Conservation (phyloP, 1,140 invertebrate genomes). For the Bombus pyrosoma region DNA sequence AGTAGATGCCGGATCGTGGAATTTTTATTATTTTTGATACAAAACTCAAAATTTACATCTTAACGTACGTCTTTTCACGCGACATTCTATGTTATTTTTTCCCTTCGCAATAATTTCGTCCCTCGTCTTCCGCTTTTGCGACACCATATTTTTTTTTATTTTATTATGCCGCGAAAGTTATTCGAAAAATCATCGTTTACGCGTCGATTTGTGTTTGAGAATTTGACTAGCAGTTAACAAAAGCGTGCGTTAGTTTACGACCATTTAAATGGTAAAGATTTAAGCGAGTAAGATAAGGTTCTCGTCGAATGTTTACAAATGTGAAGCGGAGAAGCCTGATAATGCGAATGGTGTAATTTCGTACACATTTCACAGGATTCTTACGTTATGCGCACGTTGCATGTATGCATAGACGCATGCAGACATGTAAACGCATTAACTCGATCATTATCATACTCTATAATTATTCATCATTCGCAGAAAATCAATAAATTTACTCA, state of each 20-base stretch:
- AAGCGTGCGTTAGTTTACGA: neutral
- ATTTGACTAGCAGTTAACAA: neutral
- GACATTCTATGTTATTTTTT: neutral
- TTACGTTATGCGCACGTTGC: constrained; percentile 29
- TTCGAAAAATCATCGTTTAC: neutral
- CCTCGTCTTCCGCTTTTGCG: too few relatives aligned
- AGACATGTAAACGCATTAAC: neutral
- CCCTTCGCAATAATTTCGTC: neutral
- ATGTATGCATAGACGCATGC: neutral
- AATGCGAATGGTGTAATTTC: constrained; percentile 70
- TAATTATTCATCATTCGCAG: neutral
- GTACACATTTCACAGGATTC: constrained; percentile 73
- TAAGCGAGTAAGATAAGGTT: constrained; percentile 27
- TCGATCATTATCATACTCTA: neutral
- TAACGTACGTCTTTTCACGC: too few relatives aligned
- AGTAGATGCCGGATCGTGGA: neutral
- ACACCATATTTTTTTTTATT: neutral
- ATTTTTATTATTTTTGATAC: neutral
- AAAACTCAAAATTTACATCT: neutral
- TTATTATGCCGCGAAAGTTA: neutral
- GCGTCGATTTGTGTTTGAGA: neutral
- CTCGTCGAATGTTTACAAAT: constrained; percentile 78
- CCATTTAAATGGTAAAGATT: neutral
- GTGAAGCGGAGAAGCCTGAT: constrained; percentile 74
- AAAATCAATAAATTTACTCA: neutral